phyloP scores from a whole-genome alignment of 2,888 invertebrate genomes.

The Lomographa bimaculata region DNA sequence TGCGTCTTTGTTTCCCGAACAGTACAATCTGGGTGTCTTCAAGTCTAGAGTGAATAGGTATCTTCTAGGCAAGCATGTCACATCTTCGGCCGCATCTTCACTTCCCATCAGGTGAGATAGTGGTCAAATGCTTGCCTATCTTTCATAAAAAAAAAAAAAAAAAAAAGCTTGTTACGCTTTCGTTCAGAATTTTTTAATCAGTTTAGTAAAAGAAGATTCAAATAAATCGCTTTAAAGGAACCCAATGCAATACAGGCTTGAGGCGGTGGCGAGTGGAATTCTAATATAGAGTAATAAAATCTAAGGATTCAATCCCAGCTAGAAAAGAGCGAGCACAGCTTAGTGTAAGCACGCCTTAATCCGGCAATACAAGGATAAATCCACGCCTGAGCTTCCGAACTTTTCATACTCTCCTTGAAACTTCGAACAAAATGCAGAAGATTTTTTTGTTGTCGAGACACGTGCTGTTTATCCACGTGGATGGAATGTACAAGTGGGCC shows the following conservation, averaged over 20 bases:
- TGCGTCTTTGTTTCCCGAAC: too few species aligned
- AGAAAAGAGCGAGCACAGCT: conserved; percentile 45
- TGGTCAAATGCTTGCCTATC: too few species aligned
- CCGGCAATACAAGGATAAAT: conserved; percentile 52
- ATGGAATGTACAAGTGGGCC: conserved; percentile 42
- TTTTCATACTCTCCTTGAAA: conserved; percentile 42
- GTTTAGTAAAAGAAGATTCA: too few species aligned
- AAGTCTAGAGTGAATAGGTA: too few species aligned
- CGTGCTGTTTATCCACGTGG: conserved; percentile 42
- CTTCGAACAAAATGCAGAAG: conserved; percentile 43
- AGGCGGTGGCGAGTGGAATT: conserved; percentile 38
- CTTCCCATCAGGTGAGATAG: too few species aligned
- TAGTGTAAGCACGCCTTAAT: conserved; percentile 48
- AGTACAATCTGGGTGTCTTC: too few species aligned
- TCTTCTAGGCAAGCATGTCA: too few species aligned
- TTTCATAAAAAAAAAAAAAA: too few species aligned
- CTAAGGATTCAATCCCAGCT: conserved; percentile 53
- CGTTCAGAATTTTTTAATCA: too few species aligned
- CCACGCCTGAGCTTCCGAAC: conserved; percentile 42
- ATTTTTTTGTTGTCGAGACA: conserved; percentile 42
- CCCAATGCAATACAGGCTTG: conserved; percentile 26
- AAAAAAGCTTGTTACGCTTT: too few species aligned
- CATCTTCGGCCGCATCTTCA: too few species aligned
- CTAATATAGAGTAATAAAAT: conserved; percentile 51
- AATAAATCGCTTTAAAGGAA: conserved; percentile 28